Percentiles rank a stretch among this genome's conserved stretches.
Conservation (phyloP, 2,797 vertebrate genomes). For the Darevskia mixta region DNA sequence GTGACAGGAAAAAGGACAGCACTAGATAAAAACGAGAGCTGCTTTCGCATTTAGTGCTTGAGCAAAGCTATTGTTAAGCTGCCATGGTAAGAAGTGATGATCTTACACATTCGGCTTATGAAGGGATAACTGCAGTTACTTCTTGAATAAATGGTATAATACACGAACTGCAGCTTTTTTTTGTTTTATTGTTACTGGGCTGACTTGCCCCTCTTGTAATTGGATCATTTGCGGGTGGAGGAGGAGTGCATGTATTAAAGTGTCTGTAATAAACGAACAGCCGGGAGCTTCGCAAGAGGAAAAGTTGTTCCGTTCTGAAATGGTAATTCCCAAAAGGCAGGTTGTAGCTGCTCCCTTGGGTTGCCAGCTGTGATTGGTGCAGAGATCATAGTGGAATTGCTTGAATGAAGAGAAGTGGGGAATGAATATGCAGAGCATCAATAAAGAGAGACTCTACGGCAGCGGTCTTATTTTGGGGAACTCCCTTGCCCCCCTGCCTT, state of each 20-base stretch:
- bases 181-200: neutral
- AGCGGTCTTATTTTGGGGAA: neutral
- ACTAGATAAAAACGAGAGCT: neutral
- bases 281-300: neutral
- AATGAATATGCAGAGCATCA: neutral
- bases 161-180: neutral
- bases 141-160: neutral
- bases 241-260: neutral
- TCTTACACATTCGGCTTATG: neutral
- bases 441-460: neutral
- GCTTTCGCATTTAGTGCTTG: neutral
- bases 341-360: neutral
- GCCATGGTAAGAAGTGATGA: neutral
- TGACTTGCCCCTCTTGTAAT: neutral
- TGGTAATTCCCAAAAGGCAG: neutral
- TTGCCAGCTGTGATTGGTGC: neutral
- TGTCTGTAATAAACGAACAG: neutral
- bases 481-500: neutral
- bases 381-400: neutral
- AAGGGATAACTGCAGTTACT: neutral
- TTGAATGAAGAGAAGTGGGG: neutral
- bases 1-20: neutral
- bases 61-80: neutral
- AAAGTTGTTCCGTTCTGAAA: neutral
- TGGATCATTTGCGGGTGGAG: neutral